Conservation (phyloP, 2,797 vertebrate genomes). For the Brachymystax lenok region DNA sequence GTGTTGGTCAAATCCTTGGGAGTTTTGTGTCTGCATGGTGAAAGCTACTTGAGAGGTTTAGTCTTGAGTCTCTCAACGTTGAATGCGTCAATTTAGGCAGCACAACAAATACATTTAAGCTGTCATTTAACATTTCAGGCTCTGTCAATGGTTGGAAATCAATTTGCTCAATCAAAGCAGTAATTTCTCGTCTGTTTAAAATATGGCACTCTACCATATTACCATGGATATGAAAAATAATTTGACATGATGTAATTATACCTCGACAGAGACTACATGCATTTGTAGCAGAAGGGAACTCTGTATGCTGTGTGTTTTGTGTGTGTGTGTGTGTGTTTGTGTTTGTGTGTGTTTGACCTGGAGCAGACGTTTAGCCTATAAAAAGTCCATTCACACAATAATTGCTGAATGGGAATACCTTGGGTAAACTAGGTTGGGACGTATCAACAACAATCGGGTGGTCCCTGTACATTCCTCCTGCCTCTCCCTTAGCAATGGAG, state of each 20-base stretch:
- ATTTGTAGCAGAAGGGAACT: conserved; percentile 21
- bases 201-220: background rate
- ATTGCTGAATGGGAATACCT: conserved; percentile 51
- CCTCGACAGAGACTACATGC: conserved; percentile 16
- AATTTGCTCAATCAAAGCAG: background rate
- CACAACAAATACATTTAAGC: background rate
- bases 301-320: conserved; percentile 23
- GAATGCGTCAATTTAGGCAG: too few species aligned
- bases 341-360: conserved; percentile 29
- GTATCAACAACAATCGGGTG: conserved; percentile 54
- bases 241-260: conserved; percentile 13
- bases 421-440: conserved; percentile 48
- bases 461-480: conserved; percentile 49
- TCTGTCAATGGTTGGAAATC: background rate
- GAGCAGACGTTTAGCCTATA: conserved; percentile 30
- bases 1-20: background rate
- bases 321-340: background rate
- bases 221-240: background rate
- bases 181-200: conserved; percentile 6
- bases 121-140: conserved; percentile 4
- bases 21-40: background rate
- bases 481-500: conserved; percentile 37
- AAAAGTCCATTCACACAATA: conserved; percentile 49
- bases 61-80: background rate
- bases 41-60: background rate